These are phyloP conservation scores for Habroteleia sp. DNA, from an alignment of 2,888 invertebrate species.

Conservation along the genomic window DNA sequence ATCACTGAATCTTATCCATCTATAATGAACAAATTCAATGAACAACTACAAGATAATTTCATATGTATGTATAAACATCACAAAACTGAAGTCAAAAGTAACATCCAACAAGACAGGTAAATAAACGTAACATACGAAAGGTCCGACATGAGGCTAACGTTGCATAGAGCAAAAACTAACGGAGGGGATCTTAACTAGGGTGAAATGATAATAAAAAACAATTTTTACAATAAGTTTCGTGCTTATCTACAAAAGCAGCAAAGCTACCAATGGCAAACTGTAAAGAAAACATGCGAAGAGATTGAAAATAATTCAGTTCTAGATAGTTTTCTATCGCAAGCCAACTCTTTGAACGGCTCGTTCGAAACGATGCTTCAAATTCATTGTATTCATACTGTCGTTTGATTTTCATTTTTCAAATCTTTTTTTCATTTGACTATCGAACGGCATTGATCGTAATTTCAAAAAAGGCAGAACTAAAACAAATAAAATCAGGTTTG, in stretches of 20 bases:
- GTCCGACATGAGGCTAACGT: conserved; percentile 81
- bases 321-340: conserved; percentile 54
- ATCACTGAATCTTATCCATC: conserved; percentile 41
- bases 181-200: conserved; percentile 76
- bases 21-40: conserved; percentile 27
- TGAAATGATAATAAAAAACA: conserved; percentile 65
- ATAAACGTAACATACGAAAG: conserved; percentile 68
- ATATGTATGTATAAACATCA: conserved; percentile 56
- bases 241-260: conserved; percentile 81
- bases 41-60: conserved; percentile 28
- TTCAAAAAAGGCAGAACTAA: no score
- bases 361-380: no score
- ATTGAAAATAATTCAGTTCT: conserved; percentile 69
- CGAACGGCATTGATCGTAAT: no score
- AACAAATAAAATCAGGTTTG: no score
- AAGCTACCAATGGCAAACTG: conserved; percentile 80
- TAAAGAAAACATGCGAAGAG: conserved; percentile 79
- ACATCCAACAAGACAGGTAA: conserved; percentile 63
- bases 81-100: conserved; percentile 65
- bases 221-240: conserved; percentile 78
- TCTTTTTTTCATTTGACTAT: no score
- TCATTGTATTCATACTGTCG: no score
- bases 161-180: conserved; percentile 78
- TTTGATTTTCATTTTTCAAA: no score
- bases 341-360: conserved; percentile 4